phyloP scores from a whole-genome alignment of 2,113 vertebrate genomes.

The Tor tambroides region DNA sequence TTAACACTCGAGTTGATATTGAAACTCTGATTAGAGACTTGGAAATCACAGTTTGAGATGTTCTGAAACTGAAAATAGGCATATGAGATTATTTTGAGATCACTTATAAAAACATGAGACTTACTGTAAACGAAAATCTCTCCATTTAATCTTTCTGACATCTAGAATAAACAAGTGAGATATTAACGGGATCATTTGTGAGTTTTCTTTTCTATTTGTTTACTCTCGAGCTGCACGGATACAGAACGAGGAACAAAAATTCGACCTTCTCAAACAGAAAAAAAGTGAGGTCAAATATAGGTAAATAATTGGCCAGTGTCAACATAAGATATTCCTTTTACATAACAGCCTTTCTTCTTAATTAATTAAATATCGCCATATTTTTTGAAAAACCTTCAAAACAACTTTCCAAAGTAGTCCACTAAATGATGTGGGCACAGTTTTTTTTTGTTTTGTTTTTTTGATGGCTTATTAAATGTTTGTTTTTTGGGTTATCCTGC shows the following conservation, averaged over 20 bases:
- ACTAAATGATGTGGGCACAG: slow-evolving; percentile 11
- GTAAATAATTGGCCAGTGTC: neutral
- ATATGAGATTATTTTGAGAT: neutral
- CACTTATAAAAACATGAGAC: neutral
- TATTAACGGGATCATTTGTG: neutral
- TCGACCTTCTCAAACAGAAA: neutral
- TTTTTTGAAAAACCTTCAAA: slow-evolving; percentile 11
- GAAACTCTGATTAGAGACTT: neutral
- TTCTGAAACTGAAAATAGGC: neutral
- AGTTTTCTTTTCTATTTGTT: neutral
- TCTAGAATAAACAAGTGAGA: neutral
- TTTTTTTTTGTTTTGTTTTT: too few relatives aligned
- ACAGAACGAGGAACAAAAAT: neutral
- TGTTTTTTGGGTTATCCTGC: slow-evolving; percentile 40
- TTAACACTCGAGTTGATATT: neutral
- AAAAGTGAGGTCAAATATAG: neutral
- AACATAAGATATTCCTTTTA: neutral
- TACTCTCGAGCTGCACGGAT: neutral
- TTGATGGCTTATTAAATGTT: slow-evolving; percentile 54
- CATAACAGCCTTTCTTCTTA: neutral
- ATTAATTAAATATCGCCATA: neutral
- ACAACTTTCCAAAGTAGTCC: slow-evolving; percentile 17
- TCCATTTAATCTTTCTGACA: neutral
- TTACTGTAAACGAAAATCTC: neutral
- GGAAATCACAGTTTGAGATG: neutral